These are phyloP conservation scores for Apogon hyalosoma DNA, from an alignment of 2,797 vertebrate genomes.

Conservation along the genomic window DNA sequence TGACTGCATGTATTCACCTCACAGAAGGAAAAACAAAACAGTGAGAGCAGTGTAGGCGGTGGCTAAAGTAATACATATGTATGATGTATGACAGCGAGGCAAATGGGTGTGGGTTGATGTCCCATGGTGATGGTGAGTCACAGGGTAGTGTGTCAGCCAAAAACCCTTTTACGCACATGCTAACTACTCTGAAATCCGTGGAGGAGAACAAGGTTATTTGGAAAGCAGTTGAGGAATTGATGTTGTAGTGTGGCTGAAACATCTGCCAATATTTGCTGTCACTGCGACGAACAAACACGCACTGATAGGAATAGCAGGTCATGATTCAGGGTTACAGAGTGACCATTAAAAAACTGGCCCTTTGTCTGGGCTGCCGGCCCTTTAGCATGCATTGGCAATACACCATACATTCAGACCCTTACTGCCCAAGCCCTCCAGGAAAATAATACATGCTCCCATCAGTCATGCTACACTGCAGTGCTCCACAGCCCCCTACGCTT, in stretches of 20 bases:
- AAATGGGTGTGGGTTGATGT: constrained; percentile 56
- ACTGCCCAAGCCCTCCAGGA: constrained; percentile 68
- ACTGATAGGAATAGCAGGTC: constrained; percentile 34
- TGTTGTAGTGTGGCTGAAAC: constrained; percentile 39
- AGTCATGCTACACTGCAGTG: constrained; percentile 82
- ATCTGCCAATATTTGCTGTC: constrained; percentile 45
- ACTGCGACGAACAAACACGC: constrained; percentile 34
- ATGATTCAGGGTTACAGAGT: constrained; percentile 47
- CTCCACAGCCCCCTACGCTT: constrained; percentile 67
- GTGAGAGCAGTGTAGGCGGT: constrained; percentile 14
- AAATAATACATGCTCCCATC: constrained; percentile 83
- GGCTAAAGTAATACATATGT: constrained; percentile 49
- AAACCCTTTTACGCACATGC: constrained; percentile 51
- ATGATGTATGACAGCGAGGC: constrained; percentile 53
- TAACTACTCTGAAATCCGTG: constrained; percentile 39
- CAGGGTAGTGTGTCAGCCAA: constrained; percentile 43
- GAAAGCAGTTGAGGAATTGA: constrained; percentile 26
- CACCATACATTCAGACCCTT: constrained; percentile 47
- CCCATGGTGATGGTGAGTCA: constrained; percentile 70
- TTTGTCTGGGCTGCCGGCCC: constrained; percentile 37
- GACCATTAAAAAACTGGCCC: constrained; percentile 45
- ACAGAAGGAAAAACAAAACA: constrained; percentile 42
- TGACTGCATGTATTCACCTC: constrained; percentile 45
- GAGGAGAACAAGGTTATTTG: constrained; percentile 32
- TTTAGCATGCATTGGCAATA: constrained; percentile 29